Percentiles rank a stretch among this genome's conserved stretches.
Conservation (phyloP, 2,797 vertebrate genomes). For the Crypturellus tataupa region DNA sequence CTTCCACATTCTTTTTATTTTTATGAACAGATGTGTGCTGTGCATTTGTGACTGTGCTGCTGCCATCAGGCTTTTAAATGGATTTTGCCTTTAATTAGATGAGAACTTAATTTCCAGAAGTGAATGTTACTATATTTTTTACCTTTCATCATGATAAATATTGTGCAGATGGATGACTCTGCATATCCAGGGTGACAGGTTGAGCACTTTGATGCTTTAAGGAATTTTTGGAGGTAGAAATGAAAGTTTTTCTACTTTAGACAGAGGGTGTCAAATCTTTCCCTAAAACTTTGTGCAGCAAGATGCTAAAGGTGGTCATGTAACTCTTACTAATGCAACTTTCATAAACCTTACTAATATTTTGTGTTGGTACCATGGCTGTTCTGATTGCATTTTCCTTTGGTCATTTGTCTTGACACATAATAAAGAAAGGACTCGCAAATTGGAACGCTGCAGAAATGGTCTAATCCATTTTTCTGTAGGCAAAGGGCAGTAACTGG, state of each 20-base stretch:
- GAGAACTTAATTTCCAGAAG: slow-evolving; percentile 40
- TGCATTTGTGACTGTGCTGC: neutral
- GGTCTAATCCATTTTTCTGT: slow-evolving; percentile 26
- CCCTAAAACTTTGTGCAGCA: neutral
- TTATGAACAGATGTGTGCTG: neutral
- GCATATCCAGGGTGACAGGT: slow-evolving; percentile 16
- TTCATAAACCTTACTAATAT: slow-evolving; percentile 26
- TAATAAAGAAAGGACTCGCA: neutral
- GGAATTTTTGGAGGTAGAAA: slow-evolving; percentile 50
- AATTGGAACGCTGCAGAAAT: neutral
- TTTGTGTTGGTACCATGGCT: neutral
- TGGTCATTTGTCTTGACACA: neutral
- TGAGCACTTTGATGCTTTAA: neutral
- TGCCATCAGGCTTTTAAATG: neutral
- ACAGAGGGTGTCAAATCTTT: neutral
- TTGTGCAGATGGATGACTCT: slow-evolving; percentile 36
- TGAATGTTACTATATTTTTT: slow-evolving; percentile 39
- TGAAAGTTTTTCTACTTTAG: slow-evolving; percentile 23
- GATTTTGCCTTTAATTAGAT: slow-evolving; percentile 49
- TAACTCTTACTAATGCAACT: slow-evolving; percentile 31
- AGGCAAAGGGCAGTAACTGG: neutral
- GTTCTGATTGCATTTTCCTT: slow-evolving; percentile 30
- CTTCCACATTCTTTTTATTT: neutral
- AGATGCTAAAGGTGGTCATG: slow-evolving; percentile 21
- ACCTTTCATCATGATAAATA: slow-evolving; percentile 36